Evolutionary conservation across 2,888 invertebrate species (phyloP), one percentile per base, ranked within the genome.

Genomic region (Scaeva pyrastri): DNA sequence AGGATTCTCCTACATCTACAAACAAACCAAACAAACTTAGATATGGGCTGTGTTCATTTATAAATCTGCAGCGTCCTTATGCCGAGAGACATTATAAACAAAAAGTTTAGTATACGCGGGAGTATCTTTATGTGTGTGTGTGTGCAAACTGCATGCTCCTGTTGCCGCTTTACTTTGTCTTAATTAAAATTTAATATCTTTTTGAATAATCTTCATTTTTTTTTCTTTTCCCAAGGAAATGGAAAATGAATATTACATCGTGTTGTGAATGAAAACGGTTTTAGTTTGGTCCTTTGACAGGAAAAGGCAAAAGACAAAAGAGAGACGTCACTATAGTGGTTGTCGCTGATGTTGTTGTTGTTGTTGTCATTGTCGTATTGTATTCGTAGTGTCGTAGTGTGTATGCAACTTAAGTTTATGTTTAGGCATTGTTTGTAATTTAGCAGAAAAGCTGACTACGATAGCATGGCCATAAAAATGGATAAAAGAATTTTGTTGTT

Each of bases 161-260:
- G 50, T 50, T 66, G 19, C 56, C 64, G 78, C 21, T 60, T 60
- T 86, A 88, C 86, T 88, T 83, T 78, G 86, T 88, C 83, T 88
- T 88, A 88, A 88, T 88, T 88, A 88, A 88, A 88, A 86, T 88
- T 88, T 88, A 88, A 88, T 88, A 85, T 86, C 48, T 77, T 71
- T 80, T 80, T 71, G 79, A 62, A 76, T 81, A 88, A 81, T 84
- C 87, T 87, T 66, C 19, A 1, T 12, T 2, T 8, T 39, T 39
- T 39, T 39, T 31, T 39, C 48, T 66, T 16, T 26, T 68, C 39
- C 21, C 36, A 58, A 72, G 62, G 79, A 83, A 87, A 83, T 81
- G 81, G 66, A 73, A 85, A 76, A 85, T 81, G 76, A 85, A 81
- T 84, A 62, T 52, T 36, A 48, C 52, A 26, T 58, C 48, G 41